A percentile compares a stretch with the other conserved stretches of the same genome.
These are phyloP conservation scores for Ibidorhyncha struthersii DNA, from an alignment of 2,113 vertebrate genomes.

Conservation along the genomic window DNA sequence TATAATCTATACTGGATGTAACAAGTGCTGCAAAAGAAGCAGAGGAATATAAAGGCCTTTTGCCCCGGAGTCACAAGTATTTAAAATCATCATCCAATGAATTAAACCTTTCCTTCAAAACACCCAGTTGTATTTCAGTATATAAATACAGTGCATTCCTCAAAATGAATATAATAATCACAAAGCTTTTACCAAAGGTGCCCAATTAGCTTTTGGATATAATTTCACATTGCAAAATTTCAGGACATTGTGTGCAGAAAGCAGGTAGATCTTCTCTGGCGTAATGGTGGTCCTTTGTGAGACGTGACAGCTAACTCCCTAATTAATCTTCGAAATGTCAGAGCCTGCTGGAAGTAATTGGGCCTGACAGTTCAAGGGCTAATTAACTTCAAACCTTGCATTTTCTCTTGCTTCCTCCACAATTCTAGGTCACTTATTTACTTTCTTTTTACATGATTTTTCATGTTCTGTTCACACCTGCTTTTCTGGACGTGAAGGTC, in stretches of 20 bases:
- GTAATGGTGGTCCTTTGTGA: constrained; percentile 48
- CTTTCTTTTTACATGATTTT: constrained; percentile 2
- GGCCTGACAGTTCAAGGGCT: constrained; percentile 73
- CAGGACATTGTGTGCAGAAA: not conserved
- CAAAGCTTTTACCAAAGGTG: constrained; percentile 11
- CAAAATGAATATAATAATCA: not conserved
- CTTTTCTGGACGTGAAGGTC: not conserved
- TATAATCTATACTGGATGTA: not conserved
- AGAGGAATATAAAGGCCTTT: not conserved
- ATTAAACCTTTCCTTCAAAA: constrained; percentile 4
- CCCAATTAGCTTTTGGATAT: not conserved
- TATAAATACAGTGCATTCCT: constrained; percentile 20
- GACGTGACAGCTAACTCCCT: constrained; percentile 63
- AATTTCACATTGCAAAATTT: constrained; percentile 16
- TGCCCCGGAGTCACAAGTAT: not conserved
- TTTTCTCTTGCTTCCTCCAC: constrained; percentile 54
- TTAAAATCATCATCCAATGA: not conserved
- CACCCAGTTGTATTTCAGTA: not conserved
- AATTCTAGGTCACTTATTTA: constrained; percentile 56
- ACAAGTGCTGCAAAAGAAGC: not conserved
- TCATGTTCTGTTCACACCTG: not conserved
- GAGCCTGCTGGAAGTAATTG: constrained; percentile 70
- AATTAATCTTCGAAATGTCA: constrained; percentile 79
- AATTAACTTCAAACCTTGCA: constrained; percentile 71
- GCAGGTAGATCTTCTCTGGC: constrained; percentile 41